Evolutionary conservation across 1,140 invertebrate genomes (phyloP), one percentile per base, ranked within the genome.

Genomic region (Mesaphorura yosii): DNA sequence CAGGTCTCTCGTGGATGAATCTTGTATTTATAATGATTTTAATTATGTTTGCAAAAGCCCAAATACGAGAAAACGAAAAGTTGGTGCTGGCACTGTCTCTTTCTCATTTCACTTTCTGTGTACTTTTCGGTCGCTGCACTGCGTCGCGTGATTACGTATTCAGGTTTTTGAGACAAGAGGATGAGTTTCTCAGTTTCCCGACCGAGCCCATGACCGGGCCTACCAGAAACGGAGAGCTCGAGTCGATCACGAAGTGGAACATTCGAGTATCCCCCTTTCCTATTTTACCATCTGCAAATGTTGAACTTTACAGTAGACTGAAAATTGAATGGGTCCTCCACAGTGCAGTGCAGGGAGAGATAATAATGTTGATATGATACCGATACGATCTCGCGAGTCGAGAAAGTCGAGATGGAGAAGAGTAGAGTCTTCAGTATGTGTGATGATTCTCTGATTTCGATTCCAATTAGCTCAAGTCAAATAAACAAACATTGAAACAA

Each of bases 391-490:
- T n/a, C n/a, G n/a, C n/a, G n/a, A n/a, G n/a, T n/a, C n/a, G n/a
- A n/a, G n/a, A n/a, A n/a, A n/a, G n/a, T n/a, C n/a, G n/a, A n/a
- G n/a, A n/a, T n/a, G n/a, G n/a, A n/a, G n/a, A n/a, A n/a, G n/a
- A n/a, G n/a, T n/a, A n/a, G n/a, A n/a, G n/a, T n/a, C n/a, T n/a
- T n/a, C n/a, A n/a, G n/a, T n/a, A n/a, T n/a, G n/a, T n/a, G n/a
- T n/a, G n/a, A n/a, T 41, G 6, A 7, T 41, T 41, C 39, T 41
- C 39, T 41, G 46, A 25, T 51, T 41, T 23, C 15, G 37, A 51
- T 51, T 51, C 49, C 49, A 51, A 51, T 51, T 51, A 51, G 38
- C 49, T 51, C 49, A 41, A 50, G 2, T 51, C 49, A 51, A 50
- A 51, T 28, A 42, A n/a, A 50, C 39, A 51, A 51, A 51, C 49